Percentiles rank a stretch among this genome's conserved stretches.
These are phyloP conservation scores for Periophthalmodon schlosseri DNA, from an alignment of 2,113 vertebrate genomes.

Conservation along the genomic window DNA sequence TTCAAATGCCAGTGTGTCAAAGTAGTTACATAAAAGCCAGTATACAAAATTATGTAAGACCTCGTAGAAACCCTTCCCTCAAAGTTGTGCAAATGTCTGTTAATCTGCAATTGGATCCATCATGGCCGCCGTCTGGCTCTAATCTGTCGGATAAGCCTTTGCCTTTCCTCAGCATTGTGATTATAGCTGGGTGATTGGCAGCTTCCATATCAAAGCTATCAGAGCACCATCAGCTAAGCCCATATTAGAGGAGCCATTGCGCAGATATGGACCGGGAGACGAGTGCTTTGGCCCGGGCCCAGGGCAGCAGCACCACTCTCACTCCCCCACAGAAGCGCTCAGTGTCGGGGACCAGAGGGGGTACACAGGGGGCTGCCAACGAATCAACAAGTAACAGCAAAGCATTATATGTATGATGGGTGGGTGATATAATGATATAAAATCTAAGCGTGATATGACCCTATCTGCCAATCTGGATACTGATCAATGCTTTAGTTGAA, in stretches of 20 bases:
- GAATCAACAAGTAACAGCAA: too few relatives aligned
- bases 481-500: too few relatives aligned
- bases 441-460: too few relatives aligned
- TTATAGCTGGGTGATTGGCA: conserved; percentile 53
- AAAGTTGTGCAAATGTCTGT: not conserved
- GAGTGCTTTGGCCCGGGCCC: conserved; percentile 9
- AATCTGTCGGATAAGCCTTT: conserved; percentile 41
- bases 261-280: conserved; percentile 28
- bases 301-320: conserved; percentile 39
- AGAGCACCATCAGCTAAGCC: conserved; percentile 33
- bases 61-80: not conserved
- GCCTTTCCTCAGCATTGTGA: conserved; percentile 1
- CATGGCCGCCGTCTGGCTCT: conserved; percentile 26
- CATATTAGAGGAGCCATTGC: conserved; percentile 49
- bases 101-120: conserved; percentile 30
- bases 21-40: too few relatives aligned
- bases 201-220: conserved; percentile 52
- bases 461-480: too few relatives aligned
- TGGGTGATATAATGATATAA: too few relatives aligned
- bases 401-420: too few relatives aligned
- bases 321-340: conserved; percentile 37
- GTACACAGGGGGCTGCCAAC: too few relatives aligned
- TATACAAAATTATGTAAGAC: not conserved
- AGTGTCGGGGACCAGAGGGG: too few relatives aligned
- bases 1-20: too few relatives aligned